Percentiles rank a stretch among this genome's conserved stretches.
These are phyloP conservation scores for Cheilosia soror DNA, from an alignment of 2,888 invertebrate species.

Conservation along the genomic window DNA sequence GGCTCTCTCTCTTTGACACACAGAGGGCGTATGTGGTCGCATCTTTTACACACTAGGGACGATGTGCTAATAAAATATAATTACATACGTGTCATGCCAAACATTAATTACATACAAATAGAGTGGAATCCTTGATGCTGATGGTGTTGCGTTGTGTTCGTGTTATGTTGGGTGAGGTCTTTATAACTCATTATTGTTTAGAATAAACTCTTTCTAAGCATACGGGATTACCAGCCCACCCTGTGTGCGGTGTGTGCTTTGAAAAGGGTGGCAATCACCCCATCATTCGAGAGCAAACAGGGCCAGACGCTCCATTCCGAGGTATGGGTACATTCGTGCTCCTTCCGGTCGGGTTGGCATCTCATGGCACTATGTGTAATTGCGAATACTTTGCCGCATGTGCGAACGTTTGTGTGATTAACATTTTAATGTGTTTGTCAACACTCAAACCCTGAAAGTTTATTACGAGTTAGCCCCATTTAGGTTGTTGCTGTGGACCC, in stretches of 20 bases:
- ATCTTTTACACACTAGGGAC: slow-evolving; percentile 31
- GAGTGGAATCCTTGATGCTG: slow-evolving; percentile 35
- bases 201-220: slow-evolving; percentile 38
- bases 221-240: slow-evolving; percentile 32
- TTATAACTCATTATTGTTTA: slow-evolving; percentile 63
- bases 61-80: slow-evolving; percentile 66
- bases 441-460: slow-evolving; percentile 56
- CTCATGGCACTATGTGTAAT: slow-evolving; percentile 10
- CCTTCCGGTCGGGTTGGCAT: slow-evolving; percentile 7
- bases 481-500: slow-evolving; percentile 27
- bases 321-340: not conserved
- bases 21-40: slow-evolving; percentile 4
- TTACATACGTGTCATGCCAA: slow-evolving; percentile 71
- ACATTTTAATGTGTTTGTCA: slow-evolving; percentile 68
- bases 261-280: slow-evolving; percentile 21
- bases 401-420: slow-evolving; percentile 46
- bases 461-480: slow-evolving; percentile 56
- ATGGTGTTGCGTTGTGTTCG: not conserved
- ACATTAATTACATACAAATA: slow-evolving; percentile 66
- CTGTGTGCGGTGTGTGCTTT: not conserved
- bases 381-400: slow-evolving; percentile 13
- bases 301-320: slow-evolving; percentile 8
- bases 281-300: slow-evolving; percentile 21
- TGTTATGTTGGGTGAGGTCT: slow-evolving; percentile 54
- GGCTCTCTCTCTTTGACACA: too few relatives aligned